phyloP scores from a whole-genome alignment of 2,797 vertebrate species.

The Smutsia gigantea region DNA sequence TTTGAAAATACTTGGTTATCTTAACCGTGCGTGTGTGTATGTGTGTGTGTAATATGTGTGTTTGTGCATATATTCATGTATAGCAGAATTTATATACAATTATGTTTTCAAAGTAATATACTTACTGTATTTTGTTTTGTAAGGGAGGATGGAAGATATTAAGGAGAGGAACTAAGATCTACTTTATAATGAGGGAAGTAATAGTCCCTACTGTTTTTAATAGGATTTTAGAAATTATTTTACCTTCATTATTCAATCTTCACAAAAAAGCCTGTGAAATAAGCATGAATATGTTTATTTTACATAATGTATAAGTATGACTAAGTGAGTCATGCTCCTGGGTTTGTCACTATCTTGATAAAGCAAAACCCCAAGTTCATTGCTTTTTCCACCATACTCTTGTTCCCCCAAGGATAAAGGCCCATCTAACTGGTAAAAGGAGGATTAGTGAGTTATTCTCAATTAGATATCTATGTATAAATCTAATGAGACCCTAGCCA shows the following conservation, averaged over 20 bases:
- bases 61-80: neutral
- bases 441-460: neutral
- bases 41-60: neutral
- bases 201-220: neutral
- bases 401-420: neutral
- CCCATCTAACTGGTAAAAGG: neutral
- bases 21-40: neutral
- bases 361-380: neutral
- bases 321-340: neutral
- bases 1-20: slow-evolving; percentile 52
- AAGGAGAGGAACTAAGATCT: neutral
- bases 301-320: neutral
- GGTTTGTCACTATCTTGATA: neutral
- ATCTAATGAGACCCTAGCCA: neutral
- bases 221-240: slow-evolving; percentile 19
- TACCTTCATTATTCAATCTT: neutral
- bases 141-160: neutral
- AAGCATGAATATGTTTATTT: neutral
- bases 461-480: neutral
- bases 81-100: neutral
- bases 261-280: neutral
- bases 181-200: neutral
- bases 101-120: neutral
- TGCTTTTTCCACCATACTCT: neutral
- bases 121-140: neutral